Percentiles rank a stretch among this genome's conserved stretches.
Evolutionary conservation across 2,113 vertebrate species (phyloP).

Genomic region (Vidua chalybeata): DNA sequence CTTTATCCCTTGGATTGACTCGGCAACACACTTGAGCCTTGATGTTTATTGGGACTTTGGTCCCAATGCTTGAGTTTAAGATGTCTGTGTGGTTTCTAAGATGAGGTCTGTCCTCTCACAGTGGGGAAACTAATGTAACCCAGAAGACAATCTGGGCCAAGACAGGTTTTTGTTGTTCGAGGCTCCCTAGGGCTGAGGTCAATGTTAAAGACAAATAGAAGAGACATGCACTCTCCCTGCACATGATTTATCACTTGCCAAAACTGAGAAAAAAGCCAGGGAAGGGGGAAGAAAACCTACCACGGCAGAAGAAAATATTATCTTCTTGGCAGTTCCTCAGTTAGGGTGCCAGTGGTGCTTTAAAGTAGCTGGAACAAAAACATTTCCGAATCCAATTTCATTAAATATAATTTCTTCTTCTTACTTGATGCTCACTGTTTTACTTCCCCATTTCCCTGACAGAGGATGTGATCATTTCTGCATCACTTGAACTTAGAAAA

Average conservation of each 20-base stretch:
- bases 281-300: not conserved
- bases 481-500: not conserved
- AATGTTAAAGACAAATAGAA: constrained; percentile 39
- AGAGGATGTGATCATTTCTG: not conserved
- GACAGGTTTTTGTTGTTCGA: not conserved
- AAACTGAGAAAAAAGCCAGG: not conserved
- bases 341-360: not conserved
- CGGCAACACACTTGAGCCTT: not conserved
- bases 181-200: constrained; percentile 5
- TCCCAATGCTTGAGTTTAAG: not conserved
- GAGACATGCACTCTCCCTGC: not conserved
- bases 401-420: constrained; percentile 29
- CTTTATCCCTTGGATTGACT: not conserved
- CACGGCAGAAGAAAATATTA: not conserved
- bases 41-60: not conserved
- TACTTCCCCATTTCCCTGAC: not conserved
- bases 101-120: not conserved
- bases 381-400: not conserved
- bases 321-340: not conserved
- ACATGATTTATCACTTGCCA: constrained; percentile 42
- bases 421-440: not conserved
- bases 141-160: not conserved
- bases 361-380: not conserved
- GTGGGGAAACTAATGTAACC: not conserved
- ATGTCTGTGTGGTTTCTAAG: not conserved